Base-by-base conservation (phyloP, 2,113 vertebrate species). In the Protobothrops mucrosquamatus region DNA sequence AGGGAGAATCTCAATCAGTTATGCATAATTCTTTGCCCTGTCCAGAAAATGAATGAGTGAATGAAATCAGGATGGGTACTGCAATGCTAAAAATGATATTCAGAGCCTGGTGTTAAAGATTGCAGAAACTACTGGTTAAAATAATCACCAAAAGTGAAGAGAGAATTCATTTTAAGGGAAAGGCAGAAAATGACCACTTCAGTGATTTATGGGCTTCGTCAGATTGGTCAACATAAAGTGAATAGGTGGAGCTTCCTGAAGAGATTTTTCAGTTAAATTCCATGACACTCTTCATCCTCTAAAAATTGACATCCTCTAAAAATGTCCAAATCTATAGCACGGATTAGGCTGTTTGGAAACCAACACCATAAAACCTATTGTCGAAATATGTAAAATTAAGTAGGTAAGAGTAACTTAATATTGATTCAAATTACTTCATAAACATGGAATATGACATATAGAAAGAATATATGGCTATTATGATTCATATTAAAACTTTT, bases 21-120 rank as follows among this genome's bases (percentile, higher is more conserved):
- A 81, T 81, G 15, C 69, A 39, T 81, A 43, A 81, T 81, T 81
- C 18, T 81, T 81, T 81, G 69, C 18, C n/a, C 34, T 18, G 0
- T 81, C n/a, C 69, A 91, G 55, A 88, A 52, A 88, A 55, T 18
- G 43, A 34, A 87, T 90, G 95, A 87, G 52, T 18, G 43, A 34
- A 87, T 90, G 95, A 92, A 93, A 89, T 0, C 0, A 56, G 51
- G 34, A 88, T 64, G 18, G 54, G 86, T 18, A 90, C 88, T 91
- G 92, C 87, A 94, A 88, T 56, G 88, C 96, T 97, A 95, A 97
- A 97, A 93, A 97, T 81, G 98, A 98, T 93, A 96, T 24, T 93
- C 90, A 14, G 92, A 85, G 93, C 94, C 94, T 29, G 20, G 43
- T 94, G 94, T 97, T 97, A 94, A 96, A 95, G 93, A 97, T 97